Conservation (phyloP, 2,113 vertebrate genomes). For the Sapajus apella region DNA sequence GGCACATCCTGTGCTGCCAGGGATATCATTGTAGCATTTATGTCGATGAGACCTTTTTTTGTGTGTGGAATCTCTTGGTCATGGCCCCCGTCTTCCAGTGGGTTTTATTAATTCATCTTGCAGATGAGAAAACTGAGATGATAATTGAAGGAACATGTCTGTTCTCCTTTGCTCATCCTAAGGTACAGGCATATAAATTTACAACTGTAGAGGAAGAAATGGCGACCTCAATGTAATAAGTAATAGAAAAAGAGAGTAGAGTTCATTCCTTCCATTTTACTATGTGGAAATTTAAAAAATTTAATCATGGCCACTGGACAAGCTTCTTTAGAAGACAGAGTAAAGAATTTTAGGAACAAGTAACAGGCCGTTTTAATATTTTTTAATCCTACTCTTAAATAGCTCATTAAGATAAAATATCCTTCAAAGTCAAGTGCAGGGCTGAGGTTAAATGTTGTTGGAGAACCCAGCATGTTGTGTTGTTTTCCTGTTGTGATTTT, state of each 20-base stretch:
- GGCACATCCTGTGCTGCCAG: background rate
- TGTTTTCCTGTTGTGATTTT: slow-evolving; percentile 39
- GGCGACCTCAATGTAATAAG: background rate
- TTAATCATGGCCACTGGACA: slow-evolving; percentile 51
- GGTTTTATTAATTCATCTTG: background rate
- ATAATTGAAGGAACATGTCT: background rate
- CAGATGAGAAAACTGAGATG: background rate
- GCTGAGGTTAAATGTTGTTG: background rate
- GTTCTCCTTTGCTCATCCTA: slow-evolving; percentile 19
- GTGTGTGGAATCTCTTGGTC: slow-evolving; percentile 11
- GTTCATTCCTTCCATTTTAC: slow-evolving; percentile 62
- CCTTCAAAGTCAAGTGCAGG: background rate
- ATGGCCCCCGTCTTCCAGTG: background rate
- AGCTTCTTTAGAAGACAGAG: slow-evolving; percentile 27
- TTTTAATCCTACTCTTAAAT: slow-evolving; percentile 5
- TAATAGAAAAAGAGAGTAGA: slow-evolving; percentile 29
- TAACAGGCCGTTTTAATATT: background rate
- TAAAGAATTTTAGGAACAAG: slow-evolving; percentile 34
- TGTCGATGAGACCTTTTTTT: background rate
- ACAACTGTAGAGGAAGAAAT: background rate
- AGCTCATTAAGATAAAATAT: slow-evolving; percentile 30
- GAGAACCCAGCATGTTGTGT: slow-evolving; percentile 31
- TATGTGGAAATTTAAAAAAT: slow-evolving; percentile 60
- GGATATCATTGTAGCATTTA: background rate
- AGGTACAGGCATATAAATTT: background rate